Conservation (phyloP, 2,888 invertebrate species). For the Eumacrocentrus americanus region DNA sequence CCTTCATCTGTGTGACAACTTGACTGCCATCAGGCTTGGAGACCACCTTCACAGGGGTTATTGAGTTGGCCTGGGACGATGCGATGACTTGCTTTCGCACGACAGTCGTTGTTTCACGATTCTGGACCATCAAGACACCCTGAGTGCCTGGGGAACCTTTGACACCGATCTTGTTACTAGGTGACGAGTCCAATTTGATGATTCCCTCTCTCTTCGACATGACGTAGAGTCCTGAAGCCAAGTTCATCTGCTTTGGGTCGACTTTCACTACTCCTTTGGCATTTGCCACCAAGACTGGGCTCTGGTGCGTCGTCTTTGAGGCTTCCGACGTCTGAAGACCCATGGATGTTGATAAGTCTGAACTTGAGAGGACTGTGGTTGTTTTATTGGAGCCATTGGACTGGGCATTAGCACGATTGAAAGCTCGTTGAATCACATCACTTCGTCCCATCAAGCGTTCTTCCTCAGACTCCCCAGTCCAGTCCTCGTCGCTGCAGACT, state of each 20-base stretch:
- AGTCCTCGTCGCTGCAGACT: conserved; percentile 61
- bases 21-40: conserved; percentile 58
- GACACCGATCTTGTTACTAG: conserved; percentile 61
- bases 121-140: conserved; percentile 58
- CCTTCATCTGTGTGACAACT: conserved; percentile 59
- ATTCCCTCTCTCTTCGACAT: conserved; percentile 80
- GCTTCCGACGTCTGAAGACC: conserved; percentile 54
- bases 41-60: conserved; percentile 57
- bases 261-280: conserved; percentile 76
- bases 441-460: conserved; percentile 58
- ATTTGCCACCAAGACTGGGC: conserved; percentile 63
- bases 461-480: conserved; percentile 61
- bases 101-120: conserved; percentile 53
- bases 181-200: conserved; percentile 73
- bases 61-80: conserved; percentile 47
- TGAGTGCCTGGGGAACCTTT: conserved; percentile 54
- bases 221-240: conserved; percentile 73
- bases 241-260: conserved; percentile 73
- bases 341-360: conserved; percentile 65
- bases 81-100: conserved; percentile 57
- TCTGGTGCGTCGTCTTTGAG: conserved; percentile 43
- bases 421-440: conserved; percentile 58
- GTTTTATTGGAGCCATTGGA: conserved; percentile 59
- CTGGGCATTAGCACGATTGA: conserved; percentile 55
- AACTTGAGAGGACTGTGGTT: conserved; percentile 54